phyloP scores from a whole-genome alignment of 1,140 invertebrate species.

The Sinonovacula constricta region DNA sequence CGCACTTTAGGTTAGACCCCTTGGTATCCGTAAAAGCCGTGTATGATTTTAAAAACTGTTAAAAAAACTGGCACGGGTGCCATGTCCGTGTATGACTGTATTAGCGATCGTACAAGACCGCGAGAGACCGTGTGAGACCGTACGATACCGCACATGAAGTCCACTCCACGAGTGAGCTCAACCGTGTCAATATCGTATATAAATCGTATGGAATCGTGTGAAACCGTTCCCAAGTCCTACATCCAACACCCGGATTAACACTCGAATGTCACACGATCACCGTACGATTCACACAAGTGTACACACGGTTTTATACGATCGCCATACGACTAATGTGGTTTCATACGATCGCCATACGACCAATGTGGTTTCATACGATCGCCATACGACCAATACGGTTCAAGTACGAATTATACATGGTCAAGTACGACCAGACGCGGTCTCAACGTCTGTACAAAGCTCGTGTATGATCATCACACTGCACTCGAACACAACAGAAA shows the following conservation, averaged over 20 bases:
- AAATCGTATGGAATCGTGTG: neutral
- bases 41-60: neutral
- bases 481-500: slow-evolving; percentile 21
- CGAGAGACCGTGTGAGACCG: neutral
- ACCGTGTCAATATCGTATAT: neutral
- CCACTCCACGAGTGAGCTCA: neutral
- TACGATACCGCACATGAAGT: neutral
- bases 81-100: neutral
- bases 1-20: too few relatives aligned
- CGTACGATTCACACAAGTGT: slow-evolving; percentile 6
- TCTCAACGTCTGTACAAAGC: slow-evolving; percentile 17
- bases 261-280: neutral
- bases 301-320: slow-evolving; percentile 20
- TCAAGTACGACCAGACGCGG: neutral
- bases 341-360: slow-evolving; percentile 26
- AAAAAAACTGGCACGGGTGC: neutral
- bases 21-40: neutral
- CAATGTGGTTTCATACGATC: slow-evolving; percentile 23
- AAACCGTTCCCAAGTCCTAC: neutral
- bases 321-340: slow-evolving; percentile 23
- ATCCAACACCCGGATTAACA: neutral
- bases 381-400: slow-evolving; percentile 27
- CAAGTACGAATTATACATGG: neutral
- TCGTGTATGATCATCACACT: neutral
- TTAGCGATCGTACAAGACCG: neutral